Evolutionary conservation across 2,797 vertebrate species (phyloP), one percentile per base, ranked within the genome.

Genomic region (Gallinago nigripennis): DNA sequence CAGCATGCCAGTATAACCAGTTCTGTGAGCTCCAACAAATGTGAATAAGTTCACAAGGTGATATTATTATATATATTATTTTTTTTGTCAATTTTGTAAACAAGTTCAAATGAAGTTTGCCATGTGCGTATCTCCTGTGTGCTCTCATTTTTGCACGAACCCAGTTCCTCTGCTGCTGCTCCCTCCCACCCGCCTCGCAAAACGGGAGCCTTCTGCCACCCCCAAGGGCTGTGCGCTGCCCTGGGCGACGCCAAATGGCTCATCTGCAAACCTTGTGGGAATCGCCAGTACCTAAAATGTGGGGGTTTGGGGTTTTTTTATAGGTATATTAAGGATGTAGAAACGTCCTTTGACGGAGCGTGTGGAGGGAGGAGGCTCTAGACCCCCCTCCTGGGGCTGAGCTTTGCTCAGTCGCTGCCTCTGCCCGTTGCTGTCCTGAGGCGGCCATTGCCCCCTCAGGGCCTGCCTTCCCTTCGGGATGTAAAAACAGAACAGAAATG

Each of bases 81-180:
- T 73, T 92, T 91, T 94, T 68, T 94, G 92, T 88, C 89, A 64
- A 92, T 94, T 94, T 90, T 95, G 94, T 96, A 94, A 94, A 79
- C 65, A 31, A 94, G 91, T 92, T 92, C 72, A 65, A 94, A 95
- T 94, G 95, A 94, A 95, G 95, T 96, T 97, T 86, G 89, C 95
- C 85, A 12, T 93, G 95, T 93, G 88, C 82, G 24, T 92, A 72
- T 16, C 76, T 91, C 79, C 92, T 91, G 94, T 94, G 87, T 75
- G 33, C 95, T 92, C 94, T 91, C 96, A 48, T 96, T 95, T 95
- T 46, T 91, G 95, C 94, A 83, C 88, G 92, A 37, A 63, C 81
- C 88, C 76, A 17, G 20, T 92, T 61, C 43, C 88, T 80, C 64
- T 33, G 51, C 63, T 45, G 1, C 65, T 21, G 41, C 11, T 51